These are phyloP conservation scores for Arrhamphus sclerolepis DNA, from an alignment of 2,797 vertebrate genomes.

Conservation along the genomic window DNA sequence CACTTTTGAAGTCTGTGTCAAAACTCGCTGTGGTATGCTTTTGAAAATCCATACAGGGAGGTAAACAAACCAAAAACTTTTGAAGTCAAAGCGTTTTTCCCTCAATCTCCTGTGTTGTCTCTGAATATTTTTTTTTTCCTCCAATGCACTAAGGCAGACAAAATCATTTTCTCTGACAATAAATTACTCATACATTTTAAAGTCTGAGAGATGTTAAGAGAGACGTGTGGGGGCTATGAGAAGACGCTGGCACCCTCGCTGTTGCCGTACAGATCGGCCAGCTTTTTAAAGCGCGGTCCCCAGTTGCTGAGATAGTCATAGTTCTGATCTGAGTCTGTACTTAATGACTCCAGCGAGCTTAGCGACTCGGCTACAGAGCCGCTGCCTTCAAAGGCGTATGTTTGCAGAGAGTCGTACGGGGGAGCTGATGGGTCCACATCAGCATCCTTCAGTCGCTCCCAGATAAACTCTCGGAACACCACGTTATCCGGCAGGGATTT, in stretches of 20 bases:
- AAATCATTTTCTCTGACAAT: slow-evolving; percentile 65
- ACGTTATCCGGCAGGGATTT: slow-evolving; percentile 92
- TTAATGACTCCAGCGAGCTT: slow-evolving; percentile 94
- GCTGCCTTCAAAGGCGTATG: slow-evolving; percentile 92
- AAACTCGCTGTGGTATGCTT: slow-evolving; percentile 67
- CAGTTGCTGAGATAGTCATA: slow-evolving; percentile 97
- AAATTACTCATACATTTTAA: slow-evolving; percentile 56
- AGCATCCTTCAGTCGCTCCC: slow-evolving; percentile 94
- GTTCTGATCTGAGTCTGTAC: slow-evolving; percentile 96
- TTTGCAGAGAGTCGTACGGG: slow-evolving; percentile 95
- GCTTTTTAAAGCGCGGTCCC: slow-evolving; percentile 95
- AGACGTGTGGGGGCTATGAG: slow-evolving; percentile 85
- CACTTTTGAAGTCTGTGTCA: slow-evolving; percentile 74
- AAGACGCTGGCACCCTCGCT: slow-evolving; percentile 84
- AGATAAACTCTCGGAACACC: slow-evolving; percentile 95
- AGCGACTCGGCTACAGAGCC: slow-evolving; percentile 94
- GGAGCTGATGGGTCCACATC: slow-evolving; percentile 91
- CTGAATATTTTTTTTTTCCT: slow-evolving; percentile 59
- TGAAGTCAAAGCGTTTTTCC: slow-evolving; percentile 71
- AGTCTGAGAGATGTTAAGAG: slow-evolving; percentile 51
- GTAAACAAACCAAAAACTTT: slow-evolving; percentile 75
- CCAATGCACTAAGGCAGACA: slow-evolving; percentile 56
- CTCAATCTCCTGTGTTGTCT: slow-evolving; percentile 63
- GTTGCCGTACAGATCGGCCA: slow-evolving; percentile 94
- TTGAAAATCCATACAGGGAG: slow-evolving; percentile 71